These are phyloP conservation scores for Psilopsiagon aymara DNA, from an alignment of 2,113 vertebrate genomes.

Conservation along the genomic window DNA sequence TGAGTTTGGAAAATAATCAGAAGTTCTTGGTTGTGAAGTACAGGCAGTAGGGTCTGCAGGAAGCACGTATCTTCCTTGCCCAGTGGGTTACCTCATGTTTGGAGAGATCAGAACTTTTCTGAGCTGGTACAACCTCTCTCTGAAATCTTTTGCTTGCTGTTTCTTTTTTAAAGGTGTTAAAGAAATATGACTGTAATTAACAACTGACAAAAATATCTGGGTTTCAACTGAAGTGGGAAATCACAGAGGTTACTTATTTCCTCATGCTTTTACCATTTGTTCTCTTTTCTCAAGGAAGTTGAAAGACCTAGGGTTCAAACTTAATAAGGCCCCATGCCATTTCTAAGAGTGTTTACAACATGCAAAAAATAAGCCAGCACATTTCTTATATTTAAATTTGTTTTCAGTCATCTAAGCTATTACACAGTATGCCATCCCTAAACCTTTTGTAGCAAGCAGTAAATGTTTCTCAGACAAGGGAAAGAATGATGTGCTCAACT, in stretches of 20 bases:
- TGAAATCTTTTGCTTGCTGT: slow-evolving; percentile 82
- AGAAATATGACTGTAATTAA: slow-evolving; percentile 96
- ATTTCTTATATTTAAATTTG: slow-evolving; percentile 83
- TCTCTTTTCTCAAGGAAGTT: slow-evolving; percentile 81
- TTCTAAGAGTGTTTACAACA: slow-evolving; percentile 81
- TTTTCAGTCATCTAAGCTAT: slow-evolving; percentile 81
- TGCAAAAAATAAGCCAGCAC: slow-evolving; percentile 75
- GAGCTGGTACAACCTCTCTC: slow-evolving; percentile 61
- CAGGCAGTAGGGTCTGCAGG: slow-evolving; percentile 42
- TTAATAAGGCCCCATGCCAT: slow-evolving; percentile 83
- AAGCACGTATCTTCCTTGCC: slow-evolving; percentile 65
- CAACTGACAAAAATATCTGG: slow-evolving; percentile 96
- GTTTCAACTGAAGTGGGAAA: slow-evolving; percentile 93
- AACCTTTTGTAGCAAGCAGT: slow-evolving; percentile 77
- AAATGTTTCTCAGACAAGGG: slow-evolving; percentile 75
- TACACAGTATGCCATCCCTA: slow-evolving; percentile 77
- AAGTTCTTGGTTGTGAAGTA: slow-evolving; percentile 37
- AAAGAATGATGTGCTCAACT: slow-evolving; percentile 75
- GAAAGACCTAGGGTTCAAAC: slow-evolving; percentile 81
- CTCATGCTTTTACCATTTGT: slow-evolving; percentile 90
- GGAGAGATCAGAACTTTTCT: slow-evolving; percentile 65
- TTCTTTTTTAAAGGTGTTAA: slow-evolving; percentile 87
- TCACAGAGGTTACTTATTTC: slow-evolving; percentile 87
- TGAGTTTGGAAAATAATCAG: slow-evolving; percentile 60
- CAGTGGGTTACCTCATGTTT: slow-evolving; percentile 38